These are phyloP conservation scores for Episyrphus balteatus DNA, from an alignment of 1,140 invertebrate genomes.

Conservation along the genomic window DNA sequence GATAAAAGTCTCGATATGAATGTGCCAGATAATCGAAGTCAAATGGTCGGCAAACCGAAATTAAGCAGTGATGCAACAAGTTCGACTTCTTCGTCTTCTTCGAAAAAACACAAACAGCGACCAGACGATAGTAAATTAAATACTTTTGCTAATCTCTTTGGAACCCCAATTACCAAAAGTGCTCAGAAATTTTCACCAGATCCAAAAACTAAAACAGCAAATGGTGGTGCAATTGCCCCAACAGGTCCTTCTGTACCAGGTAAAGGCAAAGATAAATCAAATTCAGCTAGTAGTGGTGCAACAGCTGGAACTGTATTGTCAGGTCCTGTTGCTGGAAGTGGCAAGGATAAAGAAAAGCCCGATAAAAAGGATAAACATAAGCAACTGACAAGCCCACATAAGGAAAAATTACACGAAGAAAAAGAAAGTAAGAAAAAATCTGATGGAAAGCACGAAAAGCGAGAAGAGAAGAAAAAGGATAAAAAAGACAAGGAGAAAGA, in stretches of 20 bases:
- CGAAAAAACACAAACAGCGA: constrained; percentile 54
- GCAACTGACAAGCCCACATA: constrained; percentile 42
- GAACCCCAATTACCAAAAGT: constrained; percentile 61
- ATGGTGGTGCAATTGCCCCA: not conserved
- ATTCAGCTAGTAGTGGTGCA: not conserved
- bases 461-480: constrained; percentile 54
- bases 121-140: constrained; percentile 48
- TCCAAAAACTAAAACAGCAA: constrained; percentile 23
- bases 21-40: not conserved
- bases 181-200: constrained; percentile 39
- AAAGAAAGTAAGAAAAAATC: constrained; percentile 42
- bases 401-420: constrained; percentile 43
- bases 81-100: constrained; percentile 28
- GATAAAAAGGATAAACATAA: constrained; percentile 53
- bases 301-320: too few relatives aligned
- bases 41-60: constrained; percentile 52
- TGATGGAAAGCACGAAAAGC: constrained; percentile 47
- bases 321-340: not conserved
- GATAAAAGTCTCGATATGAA: constrained; percentile 10
- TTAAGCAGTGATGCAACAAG: constrained; percentile 39
- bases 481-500: constrained; percentile 49
- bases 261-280: constrained; percentile 20
- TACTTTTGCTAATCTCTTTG: constrained; percentile 68
- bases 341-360: constrained; percentile 35
- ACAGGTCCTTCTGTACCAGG: constrained; percentile 4